phyloP scores from a whole-genome alignment of 1,140 invertebrate species.

The Tetraneura akinire region DNA sequence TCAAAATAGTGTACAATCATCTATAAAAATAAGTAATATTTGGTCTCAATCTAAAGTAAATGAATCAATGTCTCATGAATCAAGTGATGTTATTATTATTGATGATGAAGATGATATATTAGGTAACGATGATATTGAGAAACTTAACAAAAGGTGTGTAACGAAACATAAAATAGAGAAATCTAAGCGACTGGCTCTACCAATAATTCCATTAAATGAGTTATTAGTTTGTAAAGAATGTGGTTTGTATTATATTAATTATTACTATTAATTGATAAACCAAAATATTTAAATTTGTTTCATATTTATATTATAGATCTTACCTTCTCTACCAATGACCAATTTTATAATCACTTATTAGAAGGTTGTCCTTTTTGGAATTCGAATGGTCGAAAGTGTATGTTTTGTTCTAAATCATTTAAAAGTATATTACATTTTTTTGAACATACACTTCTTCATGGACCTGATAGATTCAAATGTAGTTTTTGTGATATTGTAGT shows the following conservation, averaged over 20 bases:
- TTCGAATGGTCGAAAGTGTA: background rate
- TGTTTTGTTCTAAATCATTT: conserved; percentile 15
- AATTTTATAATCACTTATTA: background rate
- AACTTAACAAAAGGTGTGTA: background rate
- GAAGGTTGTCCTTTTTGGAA: background rate
- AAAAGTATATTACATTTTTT: background rate
- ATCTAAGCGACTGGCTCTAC: conserved; percentile 9
- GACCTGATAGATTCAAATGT: conserved; percentile 36
- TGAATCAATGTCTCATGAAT: background rate
- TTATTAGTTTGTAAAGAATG: conserved; percentile 27
- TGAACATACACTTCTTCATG: conserved; percentile 30
- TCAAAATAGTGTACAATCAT: background rate
- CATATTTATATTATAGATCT: background rate
- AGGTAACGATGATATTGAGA: background rate
- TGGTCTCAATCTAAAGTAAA: background rate
- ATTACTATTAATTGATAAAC: background rate
- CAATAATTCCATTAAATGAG: background rate
- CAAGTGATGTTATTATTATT: conserved; percentile 5
- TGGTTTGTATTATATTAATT: conserved; percentile 21
- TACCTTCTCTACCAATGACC: background rate
- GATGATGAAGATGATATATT: conserved; percentile 17
- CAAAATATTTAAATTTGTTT: background rate
- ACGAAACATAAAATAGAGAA: background rate
- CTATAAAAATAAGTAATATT: background rate
- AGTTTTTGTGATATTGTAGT: background rate